Base-by-base conservation (phyloP, 2,888 invertebrate genomes). In the Leuctra nigra region DNA sequence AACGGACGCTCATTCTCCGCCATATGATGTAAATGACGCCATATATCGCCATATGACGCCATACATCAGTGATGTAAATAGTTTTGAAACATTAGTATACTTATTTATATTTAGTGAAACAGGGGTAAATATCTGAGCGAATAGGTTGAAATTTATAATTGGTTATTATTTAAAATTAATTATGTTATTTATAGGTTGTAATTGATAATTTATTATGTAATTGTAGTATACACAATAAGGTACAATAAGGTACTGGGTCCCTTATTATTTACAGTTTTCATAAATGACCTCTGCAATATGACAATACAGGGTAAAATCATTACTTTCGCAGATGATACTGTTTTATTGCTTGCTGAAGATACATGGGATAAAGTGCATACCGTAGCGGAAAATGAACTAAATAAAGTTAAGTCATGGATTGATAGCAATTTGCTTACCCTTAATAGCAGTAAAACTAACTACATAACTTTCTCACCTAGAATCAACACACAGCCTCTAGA, bases 231-330 rank as follows among this genome's bases (percentile, higher is more conserved):
- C n/a, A n/a, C n/a, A n/a, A n/a, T n/a, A n/a, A n/a, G n/a, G n/a
- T n/a, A n/a, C n/a, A n/a, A n/a, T n/a, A n/a, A n/a, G n/a, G 29
- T 29, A 6, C 29, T 29, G 11, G 22, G 29, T 4, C 47, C 50
- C 29, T 50, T 50, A 16, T 50, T 54, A 23, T 50, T 50, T 13
- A 53, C 29, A 16, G 11, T 29, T 7, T 29, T 29, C 11, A 29
- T 29, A 7, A 29, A 29, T 11, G 29, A 29, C 11, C 29, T 29
- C 29, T 29, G 29, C 29, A 29, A 29, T 29, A 29, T 29, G 29
- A 29, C 29, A 29, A 7, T 29, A 11, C 29, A 29, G 11, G 29
- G 29, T 11, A 29, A 29, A 29, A 29, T 29, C 11, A 29, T 29
- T 7, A 7, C 29, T 11, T 29, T 29, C 29, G 29, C 29, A 7